Evolutionary conservation across 92 coral and sea anemone species (phyloP), one percentile per base, ranked within the genome.

Genomic region (Palythoa grandis): DNA sequence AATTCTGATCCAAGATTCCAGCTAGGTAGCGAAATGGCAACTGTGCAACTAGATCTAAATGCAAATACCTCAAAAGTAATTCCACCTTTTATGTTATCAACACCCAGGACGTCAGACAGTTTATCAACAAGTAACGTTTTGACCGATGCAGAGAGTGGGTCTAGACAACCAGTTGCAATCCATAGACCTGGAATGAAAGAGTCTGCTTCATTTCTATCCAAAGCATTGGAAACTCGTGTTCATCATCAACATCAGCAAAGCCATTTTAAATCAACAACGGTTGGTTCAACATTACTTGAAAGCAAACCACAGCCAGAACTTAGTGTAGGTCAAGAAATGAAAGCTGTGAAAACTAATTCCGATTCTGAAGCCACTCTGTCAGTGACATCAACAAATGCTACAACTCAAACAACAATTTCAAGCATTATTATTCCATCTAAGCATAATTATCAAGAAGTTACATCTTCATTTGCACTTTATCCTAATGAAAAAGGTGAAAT

Each of bases 131-230:
- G 90, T 7, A 92, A 94, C 66, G 88, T 92, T 58, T 90, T 88
- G 71, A 92, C 98, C 9, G 87, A 93, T 84, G 85, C 91, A 2
- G 98, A 94, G 43, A 86, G 88, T 40, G 95, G 95, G 19, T 92
- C 95, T n/a, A 87, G 98, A 7, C 98, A 94, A 29, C 98, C 98
- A 7, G 89, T 94, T 25, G 98, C 98, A 65, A 70, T 89, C 43
- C 94, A 92, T 43, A 75, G 90, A 22, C 78, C 85, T 5, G 87
- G 93, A 10, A 76, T 76, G 15, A 95, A 90, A 72, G 95, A 91
- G 19, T 70, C 94, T 2, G 20, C 98, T 10, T 86, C 94, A 1
- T 82, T 86, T 61, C 73, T 94, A 14, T 78, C 87, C 10, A 86
- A 92, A 70, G 83, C 92, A 3, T 61, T 94, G 47, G 92, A 90